These are phyloP conservation scores for Odontothrips loti DNA, from an alignment of 2,888 invertebrate species.

Conservation along the genomic window DNA sequence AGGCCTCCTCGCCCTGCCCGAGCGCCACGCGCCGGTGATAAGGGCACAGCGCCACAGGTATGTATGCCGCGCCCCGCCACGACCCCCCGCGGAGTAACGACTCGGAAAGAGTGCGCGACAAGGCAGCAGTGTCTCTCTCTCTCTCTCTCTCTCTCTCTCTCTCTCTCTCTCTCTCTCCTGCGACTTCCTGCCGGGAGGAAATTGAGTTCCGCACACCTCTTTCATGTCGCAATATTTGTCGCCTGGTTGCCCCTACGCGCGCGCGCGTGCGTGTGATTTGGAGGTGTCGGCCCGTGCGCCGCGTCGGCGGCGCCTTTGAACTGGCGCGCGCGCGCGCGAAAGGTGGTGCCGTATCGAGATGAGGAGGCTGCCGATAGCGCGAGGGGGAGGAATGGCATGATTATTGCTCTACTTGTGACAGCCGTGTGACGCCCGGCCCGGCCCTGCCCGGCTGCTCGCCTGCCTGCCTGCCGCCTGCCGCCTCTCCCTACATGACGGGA, in stretches of 20 bases:
- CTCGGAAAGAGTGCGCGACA: neutral
- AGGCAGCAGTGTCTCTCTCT: no score
- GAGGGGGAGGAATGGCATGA: no score
- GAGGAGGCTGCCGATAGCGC: no score
- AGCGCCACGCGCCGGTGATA: slow-evolving; percentile 43
- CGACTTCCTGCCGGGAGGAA: neutral
- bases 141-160: no score
- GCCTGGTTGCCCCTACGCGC: neutral
- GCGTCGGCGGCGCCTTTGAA: slow-evolving; percentile 1
- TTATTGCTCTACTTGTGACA: neutral
- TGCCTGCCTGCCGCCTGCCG: neutral
- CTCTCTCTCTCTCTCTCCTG: neutral
- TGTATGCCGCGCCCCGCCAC: slow-evolving; percentile 31
- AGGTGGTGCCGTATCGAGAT: no score
- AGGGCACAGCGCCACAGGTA: slow-evolving; percentile 20
- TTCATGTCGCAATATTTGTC: slow-evolving; percentile 25
- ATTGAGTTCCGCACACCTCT: neutral
- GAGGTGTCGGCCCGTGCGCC: neutral
- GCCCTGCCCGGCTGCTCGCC: neutral
- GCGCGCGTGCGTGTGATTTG: neutral
- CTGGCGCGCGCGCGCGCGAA: neutral
- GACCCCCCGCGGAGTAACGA: neutral
- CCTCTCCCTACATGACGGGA: neutral
- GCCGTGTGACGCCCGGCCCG: neutral
- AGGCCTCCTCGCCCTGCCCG: slow-evolving; percentile 33